Evolutionary conservation across 2,113 vertebrate genomes (phyloP).

Genomic region (Numenius arquata): DNA sequence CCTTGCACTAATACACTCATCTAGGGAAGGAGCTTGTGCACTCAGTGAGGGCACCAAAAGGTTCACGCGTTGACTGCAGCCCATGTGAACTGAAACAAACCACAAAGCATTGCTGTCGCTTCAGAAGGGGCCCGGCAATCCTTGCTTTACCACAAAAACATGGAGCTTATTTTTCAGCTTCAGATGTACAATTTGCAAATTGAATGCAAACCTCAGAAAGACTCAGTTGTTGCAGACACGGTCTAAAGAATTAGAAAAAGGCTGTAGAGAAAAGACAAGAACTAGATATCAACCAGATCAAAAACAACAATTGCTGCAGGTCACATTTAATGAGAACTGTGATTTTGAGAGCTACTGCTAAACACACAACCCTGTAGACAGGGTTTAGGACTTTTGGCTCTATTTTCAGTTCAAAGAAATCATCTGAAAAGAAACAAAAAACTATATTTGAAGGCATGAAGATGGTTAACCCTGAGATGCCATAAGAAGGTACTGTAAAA

Average conservation of each 20-base stretch:
- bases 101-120: not conserved
- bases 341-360: not conserved
- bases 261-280: not conserved
- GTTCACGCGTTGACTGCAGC: rapidly evolving
- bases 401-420: not conserved
- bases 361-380: not conserved
- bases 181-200: constrained; percentile 7
- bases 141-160: constrained; percentile 12
- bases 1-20: not conserved
- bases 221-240: not conserved
- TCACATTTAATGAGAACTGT: not conserved
- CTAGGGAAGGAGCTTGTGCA: not conserved
- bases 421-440: not conserved
- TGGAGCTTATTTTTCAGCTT: constrained; percentile 26
- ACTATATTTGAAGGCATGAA: not conserved
- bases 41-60: not conserved
- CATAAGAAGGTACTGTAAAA: not conserved
- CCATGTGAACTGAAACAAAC: constrained; percentile 26
- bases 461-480: not conserved
- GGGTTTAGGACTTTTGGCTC: not conserved
- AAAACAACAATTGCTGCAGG: not conserved
- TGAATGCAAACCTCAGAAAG: constrained; percentile 19
- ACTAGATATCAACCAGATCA: not conserved
- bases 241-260: not conserved
- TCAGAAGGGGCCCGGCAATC: not conserved